Evolutionary conservation across 2,113 vertebrate genomes (phyloP).

Genomic region (Eudyptes chrysolophus): DNA sequence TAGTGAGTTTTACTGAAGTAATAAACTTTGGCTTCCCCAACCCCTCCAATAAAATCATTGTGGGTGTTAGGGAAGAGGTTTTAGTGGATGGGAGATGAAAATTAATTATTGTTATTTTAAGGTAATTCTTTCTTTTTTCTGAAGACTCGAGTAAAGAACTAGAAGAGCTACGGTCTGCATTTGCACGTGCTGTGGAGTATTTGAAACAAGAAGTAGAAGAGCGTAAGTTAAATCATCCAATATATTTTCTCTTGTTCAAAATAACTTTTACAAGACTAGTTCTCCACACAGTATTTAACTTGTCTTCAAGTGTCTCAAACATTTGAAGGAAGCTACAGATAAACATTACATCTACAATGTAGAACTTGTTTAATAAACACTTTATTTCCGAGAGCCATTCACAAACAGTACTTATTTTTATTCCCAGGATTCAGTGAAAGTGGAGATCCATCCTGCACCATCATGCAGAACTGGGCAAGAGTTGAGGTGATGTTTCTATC

Average conservation of each 20-base stretch:
- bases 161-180: conserved; percentile 88
- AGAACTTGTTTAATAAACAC: not conserved
- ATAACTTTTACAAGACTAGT: not conserved
- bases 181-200: conserved; percentile 88
- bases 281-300: not conserved
- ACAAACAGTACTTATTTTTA: not conserved
- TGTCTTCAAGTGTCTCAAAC: not conserved
- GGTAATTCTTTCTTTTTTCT: not conserved
- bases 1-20: not conserved
- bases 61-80: not conserved
- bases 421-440: conserved; percentile 90
- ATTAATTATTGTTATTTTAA: not conserved
- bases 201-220: conserved; percentile 96
- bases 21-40: not conserved
- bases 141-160: conserved; percentile 94
- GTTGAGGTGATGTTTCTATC: conserved; percentile 82
- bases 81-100: not conserved
- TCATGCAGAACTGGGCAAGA: conserved; percentile 98
- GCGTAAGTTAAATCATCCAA: conserved; percentile 73
- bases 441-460: conserved; percentile 91
- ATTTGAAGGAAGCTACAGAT: not conserved
- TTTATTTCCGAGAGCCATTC: not conserved
- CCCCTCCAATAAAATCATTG: not conserved
- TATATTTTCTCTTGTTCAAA: not conserved
- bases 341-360: not conserved